Conservation (phyloP, 2,797 vertebrate species). For the Anabas testudineus region DNA sequence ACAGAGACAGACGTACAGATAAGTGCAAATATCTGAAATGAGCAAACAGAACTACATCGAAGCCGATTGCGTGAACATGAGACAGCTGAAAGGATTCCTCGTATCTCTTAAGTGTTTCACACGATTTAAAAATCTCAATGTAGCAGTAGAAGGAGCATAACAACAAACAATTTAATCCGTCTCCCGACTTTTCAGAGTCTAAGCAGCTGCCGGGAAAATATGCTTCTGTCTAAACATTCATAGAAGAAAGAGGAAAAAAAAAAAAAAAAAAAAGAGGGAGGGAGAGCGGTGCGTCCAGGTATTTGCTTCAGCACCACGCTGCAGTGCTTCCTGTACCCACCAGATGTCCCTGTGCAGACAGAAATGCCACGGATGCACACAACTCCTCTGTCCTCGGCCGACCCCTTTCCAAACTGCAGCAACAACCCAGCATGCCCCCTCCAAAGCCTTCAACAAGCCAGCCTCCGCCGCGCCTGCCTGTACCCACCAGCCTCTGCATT, state of each 20-base stretch:
- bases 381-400: slow-evolving; percentile 76
- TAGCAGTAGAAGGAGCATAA: background rate
- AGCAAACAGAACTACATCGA: rapidly evolving
- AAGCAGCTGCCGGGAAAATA: background rate
- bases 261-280: no score
- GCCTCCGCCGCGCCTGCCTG: slow-evolving; percentile 7
- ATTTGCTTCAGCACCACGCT: background rate
- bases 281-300: no score
- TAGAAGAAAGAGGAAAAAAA: background rate
- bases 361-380: slow-evolving; percentile 53
- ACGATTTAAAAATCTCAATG: background rate
- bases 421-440: slow-evolving; percentile 14
- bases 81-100: background rate
- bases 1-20: background rate
- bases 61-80: background rate
- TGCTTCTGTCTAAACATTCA: background rate
- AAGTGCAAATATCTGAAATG: background rate
- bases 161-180: background rate
- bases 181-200: background rate
- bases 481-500: slow-evolving; percentile 39
- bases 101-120: no score
- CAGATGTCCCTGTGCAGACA: slow-evolving; percentile 79
- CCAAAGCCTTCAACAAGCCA: background rate
- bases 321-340: slow-evolving; percentile 63
- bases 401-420: slow-evolving; percentile 65